Evolutionary conservation across 2,113 vertebrate genomes (phyloP).

Genomic region (Cepphus grylle): DNA sequence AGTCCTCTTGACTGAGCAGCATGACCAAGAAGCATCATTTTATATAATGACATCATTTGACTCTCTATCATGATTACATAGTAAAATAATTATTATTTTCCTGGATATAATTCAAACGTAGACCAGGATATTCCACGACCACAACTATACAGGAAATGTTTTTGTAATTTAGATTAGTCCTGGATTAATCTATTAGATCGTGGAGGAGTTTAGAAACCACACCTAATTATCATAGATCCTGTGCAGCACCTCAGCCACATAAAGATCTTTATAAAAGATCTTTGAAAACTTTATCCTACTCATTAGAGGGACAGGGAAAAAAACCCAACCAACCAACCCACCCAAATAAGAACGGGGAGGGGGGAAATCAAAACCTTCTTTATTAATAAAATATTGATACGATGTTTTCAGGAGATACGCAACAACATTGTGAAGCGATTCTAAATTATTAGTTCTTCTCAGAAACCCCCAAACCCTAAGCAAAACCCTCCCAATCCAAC

Average conservation of each 20-base stretch:
- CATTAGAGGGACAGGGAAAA: not conserved
- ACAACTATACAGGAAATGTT: not conserved
- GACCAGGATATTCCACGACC: not conserved
- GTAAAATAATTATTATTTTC: not conserved
- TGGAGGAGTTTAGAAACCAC: not conserved
- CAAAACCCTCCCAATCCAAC: not conserved
- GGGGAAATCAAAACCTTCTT: not conserved
- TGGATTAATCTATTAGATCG: not conserved
- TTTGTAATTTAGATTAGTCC: not conserved
- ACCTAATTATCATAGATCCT: not conserved
- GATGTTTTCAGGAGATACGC: rapidly evolving
- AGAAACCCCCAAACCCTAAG: not conserved
- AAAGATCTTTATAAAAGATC: not conserved
- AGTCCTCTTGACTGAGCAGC: not conserved
- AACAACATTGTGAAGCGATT: not conserved
- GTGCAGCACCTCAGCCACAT: not conserved
- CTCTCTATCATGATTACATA: not conserved
- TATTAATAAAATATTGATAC: not conserved
- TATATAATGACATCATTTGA: not conserved
- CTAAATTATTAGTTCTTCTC: not conserved
- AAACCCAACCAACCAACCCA: not conserved
- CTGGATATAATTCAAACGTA: not conserved
- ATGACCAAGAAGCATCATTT: not conserved
- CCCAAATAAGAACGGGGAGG: not conserved
- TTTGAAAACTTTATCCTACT: not conserved